Percentiles rank a stretch among this genome's conserved stretches.
These are phyloP conservation scores for Callimorpha dominula DNA, from an alignment of 2,888 invertebrate genomes.

Conservation along the genomic window DNA sequence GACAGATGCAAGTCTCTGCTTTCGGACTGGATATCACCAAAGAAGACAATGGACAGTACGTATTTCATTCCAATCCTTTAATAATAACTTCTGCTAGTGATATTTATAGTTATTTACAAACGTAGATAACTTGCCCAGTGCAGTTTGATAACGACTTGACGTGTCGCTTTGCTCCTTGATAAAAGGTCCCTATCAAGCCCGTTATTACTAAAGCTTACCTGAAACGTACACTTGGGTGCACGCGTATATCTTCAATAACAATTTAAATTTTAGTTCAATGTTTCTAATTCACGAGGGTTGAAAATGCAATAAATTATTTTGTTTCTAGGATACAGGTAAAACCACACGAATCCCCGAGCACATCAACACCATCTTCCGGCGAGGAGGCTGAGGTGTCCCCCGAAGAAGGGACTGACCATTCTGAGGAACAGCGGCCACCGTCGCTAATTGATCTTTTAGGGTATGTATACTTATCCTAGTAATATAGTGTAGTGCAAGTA, in stretches of 20 bases:
- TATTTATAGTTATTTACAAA: not conserved
- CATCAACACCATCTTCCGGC: conserved; percentile 90
- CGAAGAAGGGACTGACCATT: conserved; percentile 84
- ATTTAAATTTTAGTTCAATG: no score
- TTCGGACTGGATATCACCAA: conserved; percentile 93
- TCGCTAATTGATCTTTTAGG: conserved; percentile 93
- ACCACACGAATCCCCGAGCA: conserved; percentile 90
- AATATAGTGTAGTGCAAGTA: not conserved
- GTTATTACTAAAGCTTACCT: no score
- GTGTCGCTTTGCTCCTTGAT: no score
- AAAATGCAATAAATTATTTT: not conserved
- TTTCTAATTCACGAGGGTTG: no score
- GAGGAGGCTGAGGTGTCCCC: conserved; percentile 91
- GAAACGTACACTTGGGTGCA: not conserved
- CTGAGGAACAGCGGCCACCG: conserved; percentile 86
- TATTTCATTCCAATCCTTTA: not conserved
- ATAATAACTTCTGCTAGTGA: not conserved
- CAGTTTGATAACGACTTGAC: no score
- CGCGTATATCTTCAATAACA: not conserved
- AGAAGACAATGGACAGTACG: conserved; percentile 93
- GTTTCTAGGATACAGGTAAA: conserved; percentile 89
- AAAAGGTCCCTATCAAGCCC: no score
- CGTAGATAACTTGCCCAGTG: no score
- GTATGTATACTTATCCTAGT: conserved; percentile 68
- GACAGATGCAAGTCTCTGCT: conserved; percentile 89